A percentile compares a stretch with the other conserved stretches of the same genome.
Conservation (phyloP, 2,888 invertebrate genomes). For the Mythimna lalbum region DNA sequence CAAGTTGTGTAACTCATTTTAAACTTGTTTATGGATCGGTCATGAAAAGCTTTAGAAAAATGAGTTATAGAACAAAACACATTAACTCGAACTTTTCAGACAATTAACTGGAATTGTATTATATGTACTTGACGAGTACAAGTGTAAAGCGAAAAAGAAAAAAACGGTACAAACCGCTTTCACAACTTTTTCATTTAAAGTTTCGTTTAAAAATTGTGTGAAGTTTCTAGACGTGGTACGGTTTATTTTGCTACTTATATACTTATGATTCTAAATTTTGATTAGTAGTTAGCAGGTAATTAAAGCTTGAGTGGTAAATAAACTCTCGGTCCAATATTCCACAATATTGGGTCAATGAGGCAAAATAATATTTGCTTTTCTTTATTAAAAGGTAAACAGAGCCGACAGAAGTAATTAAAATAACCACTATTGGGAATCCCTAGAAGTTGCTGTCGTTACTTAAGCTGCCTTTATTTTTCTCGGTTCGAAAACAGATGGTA, state of each 20-base stretch:
- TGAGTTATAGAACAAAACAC: conserved; percentile 57
- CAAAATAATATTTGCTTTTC: conserved; percentile 28
- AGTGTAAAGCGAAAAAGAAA: conserved; percentile 52
- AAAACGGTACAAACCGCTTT: conserved; percentile 51
- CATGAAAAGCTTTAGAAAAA: conserved; percentile 54
- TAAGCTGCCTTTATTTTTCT: not conserved
- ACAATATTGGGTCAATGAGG: conserved; percentile 1
- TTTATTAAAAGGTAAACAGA: conserved; percentile 25
- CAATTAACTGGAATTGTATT: conserved; percentile 57
- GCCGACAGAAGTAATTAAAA: conserved; percentile 20
- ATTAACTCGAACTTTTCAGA: conserved; percentile 60
- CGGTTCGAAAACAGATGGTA: not conserved
- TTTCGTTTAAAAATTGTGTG: conserved; percentile 56
- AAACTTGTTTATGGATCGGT: conserved; percentile 43
- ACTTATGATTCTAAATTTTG: conserved; percentile 16
- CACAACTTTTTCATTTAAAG: conserved; percentile 61
- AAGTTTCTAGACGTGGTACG: conserved; percentile 54
- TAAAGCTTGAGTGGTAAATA: not conserved
- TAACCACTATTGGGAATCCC: conserved; percentile 3
- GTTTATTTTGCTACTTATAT: conserved; percentile 37
- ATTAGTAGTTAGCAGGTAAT: not conserved
- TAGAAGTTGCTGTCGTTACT: conserved; percentile 7
- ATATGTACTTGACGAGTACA: conserved; percentile 46
- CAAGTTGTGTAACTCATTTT: conserved; percentile 49
- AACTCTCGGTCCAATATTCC: conserved; percentile 10